Evolutionary conservation across 2,888 invertebrate genomes (phyloP).

Genomic region (Sialis lutaria): DNA sequence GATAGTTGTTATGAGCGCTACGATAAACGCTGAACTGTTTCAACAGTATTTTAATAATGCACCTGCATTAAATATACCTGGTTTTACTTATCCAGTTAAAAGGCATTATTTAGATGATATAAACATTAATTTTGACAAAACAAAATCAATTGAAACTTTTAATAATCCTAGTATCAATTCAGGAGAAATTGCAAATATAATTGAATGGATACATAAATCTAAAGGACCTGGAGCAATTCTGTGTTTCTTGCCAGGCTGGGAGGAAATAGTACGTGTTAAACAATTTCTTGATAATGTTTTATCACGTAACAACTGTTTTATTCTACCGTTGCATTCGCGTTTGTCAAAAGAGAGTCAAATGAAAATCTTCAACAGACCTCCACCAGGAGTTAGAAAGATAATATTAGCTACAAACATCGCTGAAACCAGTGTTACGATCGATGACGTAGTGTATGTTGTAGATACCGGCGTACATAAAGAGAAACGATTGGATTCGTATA

Average conservation of each 20-base stretch:
- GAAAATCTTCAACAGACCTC: slow-evolving; percentile 33
- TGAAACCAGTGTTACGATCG: slow-evolving; percentile 56
- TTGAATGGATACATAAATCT: slow-evolving; percentile 36
- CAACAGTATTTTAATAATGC: slow-evolving; percentile 31
- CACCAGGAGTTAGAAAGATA: slow-evolving; percentile 40
- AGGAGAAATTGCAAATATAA: slow-evolving; percentile 28
- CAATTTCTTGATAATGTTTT: slow-evolving; percentile 24
- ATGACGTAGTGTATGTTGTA: slow-evolving; percentile 49
- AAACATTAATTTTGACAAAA: slow-evolving; percentile 20
- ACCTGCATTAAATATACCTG: slow-evolving; percentile 26
- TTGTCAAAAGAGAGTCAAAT: slow-evolving; percentile 38
- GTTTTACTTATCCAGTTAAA: slow-evolving; percentile 40
- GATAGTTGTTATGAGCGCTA: slow-evolving; percentile 57
- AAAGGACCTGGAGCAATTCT: slow-evolving; percentile 50
- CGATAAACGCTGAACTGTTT: slow-evolving; percentile 43
- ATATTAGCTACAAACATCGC: slow-evolving; percentile 55
- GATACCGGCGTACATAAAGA: slow-evolving; percentile 46
- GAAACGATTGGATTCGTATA: slow-evolving; percentile 31
- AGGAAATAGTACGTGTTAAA: slow-evolving; percentile 39
- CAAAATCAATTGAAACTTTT: slow-evolving; percentile 18
- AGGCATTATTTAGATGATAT: slow-evolving; percentile 37
- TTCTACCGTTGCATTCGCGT: slow-evolving; percentile 26
- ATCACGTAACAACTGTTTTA: slow-evolving; percentile 9
- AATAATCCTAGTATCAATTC: slow-evolving; percentile 28
- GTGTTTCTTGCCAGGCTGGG: slow-evolving; percentile 61